A percentile compares a stretch with the other conserved stretches of the same genome.
Evolutionary conservation across 35 echinoderm and acorn worm genomes (phyloP).

Genomic region (Anneissia japonica): DNA sequence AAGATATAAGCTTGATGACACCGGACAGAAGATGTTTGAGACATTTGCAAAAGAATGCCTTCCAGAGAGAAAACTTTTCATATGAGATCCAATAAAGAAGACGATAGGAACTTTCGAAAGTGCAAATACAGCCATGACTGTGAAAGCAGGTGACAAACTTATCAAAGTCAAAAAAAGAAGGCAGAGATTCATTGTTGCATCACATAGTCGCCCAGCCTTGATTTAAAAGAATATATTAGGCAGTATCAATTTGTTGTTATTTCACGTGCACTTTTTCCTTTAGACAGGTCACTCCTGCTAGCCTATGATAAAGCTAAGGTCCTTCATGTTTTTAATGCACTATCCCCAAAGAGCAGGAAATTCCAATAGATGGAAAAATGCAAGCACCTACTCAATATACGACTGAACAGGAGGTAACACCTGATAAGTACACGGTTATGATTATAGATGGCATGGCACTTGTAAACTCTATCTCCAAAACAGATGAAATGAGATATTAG

Average conservation of each 20-base stretch:
- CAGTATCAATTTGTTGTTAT: conserved; percentile 11
- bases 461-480: conserved; percentile 4
- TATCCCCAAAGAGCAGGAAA: neutral
- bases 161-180: conserved; percentile 18
- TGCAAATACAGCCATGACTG: neutral
- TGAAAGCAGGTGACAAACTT: conserved; percentile 19
- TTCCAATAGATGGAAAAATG: neutral
- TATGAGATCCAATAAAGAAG: conserved; percentile 17
- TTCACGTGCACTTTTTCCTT: neutral
- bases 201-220: conserved; percentile 8
- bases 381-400: neutral
- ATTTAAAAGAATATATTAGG: conserved; percentile 7
- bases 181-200: neutral
- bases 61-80: neutral
- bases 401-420: neutral
- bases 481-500: neutral
- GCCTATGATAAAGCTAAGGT: conserved; percentile 2
- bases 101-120: neutral
- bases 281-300: neutral
- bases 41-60: conserved; percentile 13
- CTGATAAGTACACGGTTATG: neutral
- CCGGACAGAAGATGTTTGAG: conserved; percentile 1
- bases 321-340: neutral
- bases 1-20: neutral
- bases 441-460: conserved; percentile 21